Base-by-base conservation (phyloP, 1,140 invertebrate species). In the Copidosoma floridanum region DNA sequence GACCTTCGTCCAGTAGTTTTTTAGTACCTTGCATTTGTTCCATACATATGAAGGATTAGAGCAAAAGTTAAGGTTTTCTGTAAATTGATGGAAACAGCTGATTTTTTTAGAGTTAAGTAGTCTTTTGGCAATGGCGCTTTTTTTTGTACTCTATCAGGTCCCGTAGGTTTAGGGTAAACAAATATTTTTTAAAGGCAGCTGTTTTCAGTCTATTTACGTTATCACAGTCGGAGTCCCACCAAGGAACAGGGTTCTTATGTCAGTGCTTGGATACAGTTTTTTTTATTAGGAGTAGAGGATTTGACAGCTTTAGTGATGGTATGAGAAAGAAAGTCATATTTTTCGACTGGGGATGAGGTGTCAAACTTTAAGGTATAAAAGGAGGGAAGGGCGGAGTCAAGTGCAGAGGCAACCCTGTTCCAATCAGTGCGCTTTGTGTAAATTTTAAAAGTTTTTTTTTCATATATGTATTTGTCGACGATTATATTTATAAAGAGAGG, bases 191-290 rank as follows among this genome's bases (percentile, higher is more conserved):
- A 6, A 14, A 40, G 7, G 50, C 11, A 8, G 21, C 47, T 23
- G 21, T 52, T 24, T 23, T n/a, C 5, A 52, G 18, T 52, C 50
- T 38, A 38, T 40, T 52, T 1, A 32, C n/a, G 18, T 21, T 41
- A 12, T 43, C 20, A 29, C 40, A 54, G n/a, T 54, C 35, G 1
- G 5, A 14, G n/a, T 54, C 35, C 52, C 52, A 54, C 40, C 52
- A 54, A 1, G 40, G 26, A 16, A 40, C 50, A 14, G 32, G 32
- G 26, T 52, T 52, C 14, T 14, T 24, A 24, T 2, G 10, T 38
- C 40, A 38, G 3, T 21, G 29, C 26, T 5, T 20, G 1, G 12
- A 12, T 2, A 46, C 10, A 12, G 14, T 8, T n/a, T 14, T 23
- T 38, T 24, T 23, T 32, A 4, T 23, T 50, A 1, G 47, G 29